Percentiles rank a stretch among this genome's conserved stretches.
Evolutionary conservation across 2,888 invertebrate species (phyloP).

Genomic region (Graphium colonna): DNA sequence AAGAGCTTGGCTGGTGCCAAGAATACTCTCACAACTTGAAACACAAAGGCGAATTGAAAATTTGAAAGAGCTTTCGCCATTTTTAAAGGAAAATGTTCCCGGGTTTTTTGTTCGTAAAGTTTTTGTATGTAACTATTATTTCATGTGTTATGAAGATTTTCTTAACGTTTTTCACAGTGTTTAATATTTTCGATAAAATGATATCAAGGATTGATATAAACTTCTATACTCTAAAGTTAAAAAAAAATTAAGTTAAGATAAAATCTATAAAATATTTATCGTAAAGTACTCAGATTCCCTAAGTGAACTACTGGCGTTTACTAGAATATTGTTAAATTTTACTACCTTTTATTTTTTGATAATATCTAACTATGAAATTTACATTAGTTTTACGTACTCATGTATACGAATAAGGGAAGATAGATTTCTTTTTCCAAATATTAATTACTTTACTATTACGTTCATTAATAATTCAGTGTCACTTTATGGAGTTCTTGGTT

Average conservation of each 20-base stretch:
- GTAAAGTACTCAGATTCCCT: too few species aligned
- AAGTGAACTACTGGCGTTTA: too few species aligned
- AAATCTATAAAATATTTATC: too few species aligned
- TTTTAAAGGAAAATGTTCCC: not conserved
- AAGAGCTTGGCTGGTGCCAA: conserved; percentile 14
- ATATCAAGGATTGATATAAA: too few species aligned
- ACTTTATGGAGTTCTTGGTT: not conserved
- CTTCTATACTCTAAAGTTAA: too few species aligned
- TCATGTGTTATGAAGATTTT: not conserved
- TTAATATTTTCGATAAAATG: not conserved
- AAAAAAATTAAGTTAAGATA: too few species aligned
- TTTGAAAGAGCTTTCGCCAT: not conserved
- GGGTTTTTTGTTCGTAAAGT: not conserved
- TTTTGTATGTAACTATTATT: not conserved
- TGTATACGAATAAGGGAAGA: not conserved
- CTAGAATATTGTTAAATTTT: too few species aligned
- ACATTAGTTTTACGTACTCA: not conserved
- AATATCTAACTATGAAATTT: too few species aligned
- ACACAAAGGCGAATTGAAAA: conserved; percentile 19
- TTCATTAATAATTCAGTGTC: not conserved
- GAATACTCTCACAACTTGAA: conserved; percentile 14
- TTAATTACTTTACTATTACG: not conserved
- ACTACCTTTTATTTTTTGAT: too few species aligned
- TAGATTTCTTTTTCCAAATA: not conserved
- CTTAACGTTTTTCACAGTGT: not conserved